Base-by-base conservation (phyloP, 2,888 invertebrate genomes). In the Pterostichus madidus region DNA sequence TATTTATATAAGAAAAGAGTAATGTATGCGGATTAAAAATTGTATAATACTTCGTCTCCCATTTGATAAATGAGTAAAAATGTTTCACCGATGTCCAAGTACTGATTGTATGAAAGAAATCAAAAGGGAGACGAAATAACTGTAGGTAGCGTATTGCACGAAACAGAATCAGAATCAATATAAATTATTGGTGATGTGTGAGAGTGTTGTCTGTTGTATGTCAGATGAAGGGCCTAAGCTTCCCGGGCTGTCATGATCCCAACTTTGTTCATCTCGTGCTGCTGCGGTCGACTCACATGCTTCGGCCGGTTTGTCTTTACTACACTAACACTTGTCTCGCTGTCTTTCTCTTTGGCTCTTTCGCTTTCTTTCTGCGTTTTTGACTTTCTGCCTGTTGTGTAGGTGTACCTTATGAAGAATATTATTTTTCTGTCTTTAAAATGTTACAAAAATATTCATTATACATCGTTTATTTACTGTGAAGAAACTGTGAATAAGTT, bases 201-300 rank as follows among this genome's bases (percentile, higher is more conserved):
- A 87, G 86, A 87, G 87, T 88, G 87, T 88, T 53, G 75, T 84
- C 13, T 77, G 76, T 76, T 75, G 75, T 82, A 52, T 82, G 81
- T 59, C 68, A 97, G 97, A 96, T 97, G 93, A 98, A 98, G 93
- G 97, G 97, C 92, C 94, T 97, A 92, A 96, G 96, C 94, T 97
- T 97, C 92, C 97, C 97, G 91, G 98, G 98, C 92, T 96, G 96
- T 93, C 96, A 97, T 92, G 97, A 97, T 93, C 95, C 96, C 91
- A 94, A 95, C 92, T 97, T 97, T 94, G 97, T 97, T 94, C 96
- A 97, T 91, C 96, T 97, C 93, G 96, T 98, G 91, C 94, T 98
- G 92, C 98, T 98, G 92, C 95, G 98, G 92, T 98, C 98, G 92
- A 96, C 97, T 91, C 96, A 97, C 93, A 96, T 98, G 92, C 94